These are phyloP conservation scores for Phodopus roborovskii DNA, from an alignment of 2,113 vertebrate genomes.

Conservation along the genomic window DNA sequence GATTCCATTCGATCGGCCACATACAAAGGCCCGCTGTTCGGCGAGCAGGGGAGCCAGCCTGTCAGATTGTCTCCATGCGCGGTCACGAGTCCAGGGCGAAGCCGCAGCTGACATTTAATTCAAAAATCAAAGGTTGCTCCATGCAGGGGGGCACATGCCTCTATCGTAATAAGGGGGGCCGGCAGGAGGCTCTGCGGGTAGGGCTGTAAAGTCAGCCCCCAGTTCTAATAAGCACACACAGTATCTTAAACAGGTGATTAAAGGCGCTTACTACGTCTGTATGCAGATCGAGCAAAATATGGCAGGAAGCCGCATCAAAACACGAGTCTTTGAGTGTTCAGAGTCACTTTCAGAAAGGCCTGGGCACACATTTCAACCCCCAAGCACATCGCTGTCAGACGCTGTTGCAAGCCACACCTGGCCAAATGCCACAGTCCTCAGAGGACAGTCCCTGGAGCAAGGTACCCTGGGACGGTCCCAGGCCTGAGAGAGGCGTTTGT, in stretches of 20 bases:
- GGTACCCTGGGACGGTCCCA: rapidly evolving
- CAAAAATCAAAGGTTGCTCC: constrained; percentile 89
- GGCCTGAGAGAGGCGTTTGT: no score
- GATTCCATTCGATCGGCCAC: constrained; percentile 88
- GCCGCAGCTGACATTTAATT: constrained; percentile 90
- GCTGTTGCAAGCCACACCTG: neutral
- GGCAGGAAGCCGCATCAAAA: constrained; percentile 87
- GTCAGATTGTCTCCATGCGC: constrained; percentile 84
- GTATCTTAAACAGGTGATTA: constrained; percentile 87
- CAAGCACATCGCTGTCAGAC: neutral
- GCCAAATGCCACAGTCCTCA: neutral
- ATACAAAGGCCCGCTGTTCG: constrained; percentile 88
- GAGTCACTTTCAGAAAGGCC: constrained; percentile 29
- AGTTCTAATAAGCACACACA: constrained; percentile 86
- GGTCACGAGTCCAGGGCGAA: constrained; percentile 85
- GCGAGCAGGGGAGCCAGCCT: constrained; percentile 76
- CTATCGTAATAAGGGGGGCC: constrained; percentile 84
- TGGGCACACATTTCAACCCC: constrained; percentile 27
- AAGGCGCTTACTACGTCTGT: constrained; percentile 85
- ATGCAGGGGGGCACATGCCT: constrained; percentile 75
- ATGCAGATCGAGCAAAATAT: constrained; percentile 86
- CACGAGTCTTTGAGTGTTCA: constrained; percentile 59
- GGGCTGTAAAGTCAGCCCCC: constrained; percentile 81
- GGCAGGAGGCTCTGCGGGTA: constrained; percentile 84
- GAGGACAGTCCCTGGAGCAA: neutral